Evolutionary conservation across 2,888 invertebrate genomes (phyloP).

Genomic region (Agriotes lineatus): DNA sequence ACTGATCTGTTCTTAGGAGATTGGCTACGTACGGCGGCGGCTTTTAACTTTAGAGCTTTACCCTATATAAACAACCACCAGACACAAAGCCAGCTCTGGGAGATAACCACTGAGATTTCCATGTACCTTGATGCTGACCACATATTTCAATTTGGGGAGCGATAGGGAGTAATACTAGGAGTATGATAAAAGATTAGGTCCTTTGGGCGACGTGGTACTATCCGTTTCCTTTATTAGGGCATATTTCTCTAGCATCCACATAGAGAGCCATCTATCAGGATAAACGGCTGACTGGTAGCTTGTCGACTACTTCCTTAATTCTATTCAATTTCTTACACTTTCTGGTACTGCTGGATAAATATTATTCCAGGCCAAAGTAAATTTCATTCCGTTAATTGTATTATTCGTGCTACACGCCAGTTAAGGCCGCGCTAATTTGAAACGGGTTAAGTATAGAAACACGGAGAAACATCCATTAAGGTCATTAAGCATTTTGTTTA

Average conservation of each 20-base stretch:
- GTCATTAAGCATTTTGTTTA: too few species aligned
- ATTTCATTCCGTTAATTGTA: conserved; percentile 14
- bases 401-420: background rate
- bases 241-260: conserved; percentile 38
- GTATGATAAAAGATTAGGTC: conserved; percentile 35
- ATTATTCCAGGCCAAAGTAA: conserved; percentile 29
- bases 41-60: conserved; percentile 23
- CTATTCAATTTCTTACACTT: conserved; percentile 40
- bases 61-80: background rate
- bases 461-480: too few species aligned
- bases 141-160: conserved; percentile 30
- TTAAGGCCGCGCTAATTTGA: background rate
- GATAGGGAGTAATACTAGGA: conserved; percentile 21
- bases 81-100: background rate
- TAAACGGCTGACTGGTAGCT: conserved; percentile 38
- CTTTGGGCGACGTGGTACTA: conserved; percentile 24
- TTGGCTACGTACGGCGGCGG: conserved; percentile 8
- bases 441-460: background rate
- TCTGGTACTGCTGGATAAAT: conserved; percentile 24
- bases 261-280: conserved; percentile 41
- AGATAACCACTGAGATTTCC: background rate
- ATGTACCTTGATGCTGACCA: conserved; percentile 5
- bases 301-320: conserved; percentile 40
- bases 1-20: conserved; percentile 28
- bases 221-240: conserved; percentile 40